A percentile compares a stretch with the other conserved stretches of the same genome.
Evolutionary conservation across 2,797 vertebrate genomes (phyloP).

Genomic region (Telmatherina bonti): DNA sequence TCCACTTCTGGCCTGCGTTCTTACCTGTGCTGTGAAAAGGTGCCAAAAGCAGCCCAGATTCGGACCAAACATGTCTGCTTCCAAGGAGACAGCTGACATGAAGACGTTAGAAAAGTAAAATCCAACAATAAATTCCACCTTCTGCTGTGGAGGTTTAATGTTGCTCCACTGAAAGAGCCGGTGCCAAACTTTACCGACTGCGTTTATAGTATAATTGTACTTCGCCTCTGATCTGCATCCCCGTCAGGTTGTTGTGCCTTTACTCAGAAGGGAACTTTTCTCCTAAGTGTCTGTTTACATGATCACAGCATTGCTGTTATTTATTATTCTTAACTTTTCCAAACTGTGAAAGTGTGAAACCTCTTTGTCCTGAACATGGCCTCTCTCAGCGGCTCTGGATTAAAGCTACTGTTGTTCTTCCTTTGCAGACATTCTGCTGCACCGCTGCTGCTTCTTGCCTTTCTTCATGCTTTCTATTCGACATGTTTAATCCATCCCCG

Average conservation of each 20-base stretch:
- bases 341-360: conserved; percentile 25
- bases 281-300: conserved; percentile 6
- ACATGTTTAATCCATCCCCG: conserved; percentile 30
- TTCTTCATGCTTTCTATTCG: conserved; percentile 26
- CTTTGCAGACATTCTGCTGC: conserved; percentile 16
- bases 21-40: too few species aligned
- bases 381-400: conserved; percentile 40
- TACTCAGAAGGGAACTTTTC: too few species aligned
- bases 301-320: conserved; percentile 20
- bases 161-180: not conserved
- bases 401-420: conserved; percentile 15
- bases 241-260: too few species aligned
- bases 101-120: too few species aligned
- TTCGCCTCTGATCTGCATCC: not conserved
- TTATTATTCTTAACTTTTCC: not conserved
- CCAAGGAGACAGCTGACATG: too few species aligned
- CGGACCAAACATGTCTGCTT: too few species aligned
- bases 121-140: not conserved
- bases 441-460: conserved; percentile 13
- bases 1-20: too few species aligned
- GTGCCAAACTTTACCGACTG: not conserved
- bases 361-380: conserved; percentile 31
- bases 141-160: not conserved
- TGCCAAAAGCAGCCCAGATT: too few species aligned
- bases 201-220: not conserved